Evolutionary conservation across 2,888 invertebrate species (phyloP).

Genomic region (Pollenia angustigena): DNA sequence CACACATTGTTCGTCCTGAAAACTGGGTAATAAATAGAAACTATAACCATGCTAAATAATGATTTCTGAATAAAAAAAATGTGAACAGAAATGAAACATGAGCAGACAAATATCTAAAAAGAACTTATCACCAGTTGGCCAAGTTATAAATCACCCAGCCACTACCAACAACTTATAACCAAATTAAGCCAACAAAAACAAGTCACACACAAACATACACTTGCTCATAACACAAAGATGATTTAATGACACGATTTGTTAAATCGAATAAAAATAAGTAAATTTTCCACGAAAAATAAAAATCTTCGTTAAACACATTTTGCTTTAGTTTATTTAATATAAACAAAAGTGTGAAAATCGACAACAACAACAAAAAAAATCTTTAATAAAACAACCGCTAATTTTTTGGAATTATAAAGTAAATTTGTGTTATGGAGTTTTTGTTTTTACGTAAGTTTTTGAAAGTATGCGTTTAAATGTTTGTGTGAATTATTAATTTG

Average conservation of each 20-base stretch:
- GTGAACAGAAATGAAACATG: constrained; percentile 10
- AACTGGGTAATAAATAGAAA: constrained; percentile 2
- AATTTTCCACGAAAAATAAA: neutral
- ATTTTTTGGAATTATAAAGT: neutral
- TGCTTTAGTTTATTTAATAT: neutral
- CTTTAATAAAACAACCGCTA: neutral
- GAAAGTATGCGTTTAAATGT: neutral
- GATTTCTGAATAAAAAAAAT: neutral
- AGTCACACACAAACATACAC: neutral
- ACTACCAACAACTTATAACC: too few species aligned
- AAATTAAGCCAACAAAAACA: too few species aligned
- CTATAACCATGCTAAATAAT: neutral
- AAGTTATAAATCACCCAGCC: constrained; percentile 6
- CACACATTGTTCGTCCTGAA: constrained; percentile 25
- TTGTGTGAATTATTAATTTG: neutral
- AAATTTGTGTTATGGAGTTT: neutral
- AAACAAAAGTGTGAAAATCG: neutral
- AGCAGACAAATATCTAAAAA: neutral
- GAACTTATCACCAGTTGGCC: constrained; percentile 5
- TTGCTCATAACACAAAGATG: neutral
- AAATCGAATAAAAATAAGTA: neutral
- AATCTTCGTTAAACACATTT: neutral
- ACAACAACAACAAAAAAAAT: neutral
- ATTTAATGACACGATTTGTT: constrained; percentile 36
- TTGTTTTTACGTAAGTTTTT: too few species aligned